phyloP scores from a whole-genome alignment of 1,140 invertebrate genomes.

The Drosophila grimshawi region DNA sequence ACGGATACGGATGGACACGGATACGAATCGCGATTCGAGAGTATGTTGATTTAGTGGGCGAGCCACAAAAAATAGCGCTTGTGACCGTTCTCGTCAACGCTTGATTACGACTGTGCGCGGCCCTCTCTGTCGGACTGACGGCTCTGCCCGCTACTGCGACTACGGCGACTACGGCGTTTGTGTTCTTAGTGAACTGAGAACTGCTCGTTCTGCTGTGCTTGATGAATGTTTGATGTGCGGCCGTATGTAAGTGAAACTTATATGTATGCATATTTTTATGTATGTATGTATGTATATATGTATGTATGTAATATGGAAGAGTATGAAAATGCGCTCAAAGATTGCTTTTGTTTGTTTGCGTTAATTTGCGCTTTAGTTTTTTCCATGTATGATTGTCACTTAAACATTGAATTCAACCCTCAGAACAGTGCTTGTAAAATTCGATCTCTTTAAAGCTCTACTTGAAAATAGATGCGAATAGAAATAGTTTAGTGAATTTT shows the following conservation, averaged over 20 bases:
- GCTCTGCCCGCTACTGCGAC: constrained; percentile 29
- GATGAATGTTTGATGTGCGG: constrained; percentile 17
- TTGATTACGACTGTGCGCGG: constrained; percentile 67
- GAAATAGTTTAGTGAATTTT: no score
- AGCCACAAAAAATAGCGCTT: constrained; percentile 40
- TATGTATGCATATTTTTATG: constrained; percentile 1
- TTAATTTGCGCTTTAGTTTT: constrained; percentile 69
- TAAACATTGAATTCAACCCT: constrained; percentile 66
- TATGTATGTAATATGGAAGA: constrained; percentile 14
- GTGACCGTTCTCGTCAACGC: constrained; percentile 66
- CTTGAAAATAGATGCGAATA: not conserved
- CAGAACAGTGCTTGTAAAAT: constrained; percentile 22
- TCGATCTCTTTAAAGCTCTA: not conserved
- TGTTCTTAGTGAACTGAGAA: constrained; percentile 8
- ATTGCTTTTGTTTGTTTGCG: constrained; percentile 21
- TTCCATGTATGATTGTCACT: constrained; percentile 59
- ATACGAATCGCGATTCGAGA: not conserved
- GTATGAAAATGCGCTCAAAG: constrained; percentile 23
- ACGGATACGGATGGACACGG: constrained; percentile 5
- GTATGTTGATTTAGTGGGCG: constrained; percentile 20
- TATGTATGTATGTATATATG: not conserved
- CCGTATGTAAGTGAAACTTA: not conserved
- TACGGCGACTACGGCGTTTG: constrained; percentile 33
- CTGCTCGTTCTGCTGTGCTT: constrained; percentile 6
- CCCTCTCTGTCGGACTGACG: constrained; percentile 39